Base-by-base conservation (phyloP, 2,113 vertebrate species). In the Syrrhaptes paradoxus region DNA sequence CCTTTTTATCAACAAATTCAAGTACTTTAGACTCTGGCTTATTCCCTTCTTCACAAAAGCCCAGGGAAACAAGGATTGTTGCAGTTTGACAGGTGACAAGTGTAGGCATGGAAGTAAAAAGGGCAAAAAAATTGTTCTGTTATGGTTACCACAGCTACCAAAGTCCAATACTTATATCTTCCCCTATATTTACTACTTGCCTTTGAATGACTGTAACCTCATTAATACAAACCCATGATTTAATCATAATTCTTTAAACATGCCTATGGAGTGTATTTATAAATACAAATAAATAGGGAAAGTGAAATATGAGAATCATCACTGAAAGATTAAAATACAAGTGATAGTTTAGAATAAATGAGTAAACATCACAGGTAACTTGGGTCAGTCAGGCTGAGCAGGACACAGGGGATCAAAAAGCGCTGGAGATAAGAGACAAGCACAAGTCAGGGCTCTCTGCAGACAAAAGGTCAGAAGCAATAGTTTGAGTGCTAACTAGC, bases 401-500 rank as follows among this genome's bases (percentile, higher is more conserved):
- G 59, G 83, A 76, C 59, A 76, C 8, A 34, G 0, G 46, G 51
- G 80, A 89, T 0, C 4, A 3, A 17, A 90, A 87, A 90, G 41
- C n/a, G 24, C 82, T 55, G 1, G 5, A 96, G 75, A 58, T n/a
- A 66, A 73, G 43, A 88, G 19, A 87, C 66, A 75, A 94, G 74
- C 61, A 75, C 0, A 0, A 83, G 52, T 28, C 65, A 71, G 51
- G 55, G 48, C 52, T 71, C 46, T 77, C 63, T 45, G 77, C 51
- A 89, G 82, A 85, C 59, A 89, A 95, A 97, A 96, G 95, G 95
- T 93, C 92, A 95, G 72, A 92, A 96, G 92, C 72, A 93, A 89
- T 61, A 86, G 45, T 74, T 19, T 66, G 92, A 92, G 94, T 89
- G 57, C 90, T 95, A 95, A 95, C 67, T 86, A 95, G 63, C 55